Evolutionary conservation across 2,113 vertebrate genomes (phyloP).

Genomic region (Cettia cetti): DNA sequence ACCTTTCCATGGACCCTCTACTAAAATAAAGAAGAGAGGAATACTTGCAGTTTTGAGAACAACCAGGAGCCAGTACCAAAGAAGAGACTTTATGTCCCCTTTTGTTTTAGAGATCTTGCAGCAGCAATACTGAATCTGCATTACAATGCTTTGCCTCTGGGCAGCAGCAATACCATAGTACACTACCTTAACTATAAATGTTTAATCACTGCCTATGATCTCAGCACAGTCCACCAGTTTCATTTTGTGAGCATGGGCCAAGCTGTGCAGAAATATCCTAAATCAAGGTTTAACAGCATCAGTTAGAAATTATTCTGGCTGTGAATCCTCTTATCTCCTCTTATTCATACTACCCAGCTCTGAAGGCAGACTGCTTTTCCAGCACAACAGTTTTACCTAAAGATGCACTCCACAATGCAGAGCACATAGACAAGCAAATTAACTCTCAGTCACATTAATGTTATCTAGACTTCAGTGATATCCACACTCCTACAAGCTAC

Average conservation of each 20-base stretch:
- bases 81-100: not conserved
- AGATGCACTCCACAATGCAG: conserved; percentile 30
- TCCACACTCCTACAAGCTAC: not conserved
- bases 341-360: conserved; percentile 11
- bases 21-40: not conserved
- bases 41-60: not conserved
- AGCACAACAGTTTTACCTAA: not conserved
- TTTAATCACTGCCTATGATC: conserved; percentile 44
- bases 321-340: conserved; percentile 45
- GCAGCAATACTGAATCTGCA: conserved; percentile 41
- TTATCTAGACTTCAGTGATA: conserved; percentile 41
- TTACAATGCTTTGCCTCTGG: conserved; percentile 49
- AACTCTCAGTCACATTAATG: conserved; percentile 10
- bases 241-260: conserved; percentile 26
- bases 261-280: conserved; percentile 24
- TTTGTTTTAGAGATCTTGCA: conserved; percentile 24
- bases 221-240: conserved; percentile 31
- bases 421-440: conserved; percentile 50
- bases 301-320: conserved; percentile 36
- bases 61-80: not conserved
- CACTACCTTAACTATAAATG: conserved; percentile 19
- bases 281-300: conserved; percentile 50
- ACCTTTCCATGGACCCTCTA: not conserved
- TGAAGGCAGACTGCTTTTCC: not conserved
- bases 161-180: conserved; percentile 33